phyloP scores from a whole-genome alignment of 2,113 vertebrate species.

The Rhinolophus ferrumequinum region DNA sequence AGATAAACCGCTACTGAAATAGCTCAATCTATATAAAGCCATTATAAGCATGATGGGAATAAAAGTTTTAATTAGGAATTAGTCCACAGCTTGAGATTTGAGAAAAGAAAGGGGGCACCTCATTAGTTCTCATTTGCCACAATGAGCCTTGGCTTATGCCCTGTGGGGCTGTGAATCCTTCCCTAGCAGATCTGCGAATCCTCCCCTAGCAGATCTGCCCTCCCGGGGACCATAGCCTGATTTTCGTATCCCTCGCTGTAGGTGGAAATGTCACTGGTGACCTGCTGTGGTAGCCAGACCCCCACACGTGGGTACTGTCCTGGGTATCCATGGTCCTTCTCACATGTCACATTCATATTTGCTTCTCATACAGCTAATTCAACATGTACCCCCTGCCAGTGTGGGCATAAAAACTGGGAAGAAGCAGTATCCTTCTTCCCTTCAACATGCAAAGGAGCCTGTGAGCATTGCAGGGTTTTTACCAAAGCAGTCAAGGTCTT shows the following conservation, averaged over 20 bases:
- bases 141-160: not conserved
- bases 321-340: not conserved
- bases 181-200: too few species aligned
- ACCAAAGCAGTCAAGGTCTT: not conserved
- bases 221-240: not conserved
- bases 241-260: not conserved
- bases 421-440: not conserved
- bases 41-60: not conserved
- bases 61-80: constrained; percentile 6
- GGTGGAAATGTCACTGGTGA: not conserved
- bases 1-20: not conserved
- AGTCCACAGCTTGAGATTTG: not conserved
- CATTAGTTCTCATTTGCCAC: not conserved
- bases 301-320: not conserved
- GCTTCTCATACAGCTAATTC: not conserved
- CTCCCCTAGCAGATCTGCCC: too few species aligned
- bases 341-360: not conserved
- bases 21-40: not conserved
- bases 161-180: not conserved
- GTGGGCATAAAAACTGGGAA: not conserved
- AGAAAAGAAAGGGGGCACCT: not conserved
- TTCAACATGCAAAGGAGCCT: not conserved
- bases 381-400: not conserved
- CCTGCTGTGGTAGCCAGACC: not conserved
- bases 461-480: not conserved